A percentile compares a stretch with the other conserved stretches of the same genome.
phyloP scores from a whole-genome alignment of 2,797 vertebrate genomes.

The Lates japonicus region DNA sequence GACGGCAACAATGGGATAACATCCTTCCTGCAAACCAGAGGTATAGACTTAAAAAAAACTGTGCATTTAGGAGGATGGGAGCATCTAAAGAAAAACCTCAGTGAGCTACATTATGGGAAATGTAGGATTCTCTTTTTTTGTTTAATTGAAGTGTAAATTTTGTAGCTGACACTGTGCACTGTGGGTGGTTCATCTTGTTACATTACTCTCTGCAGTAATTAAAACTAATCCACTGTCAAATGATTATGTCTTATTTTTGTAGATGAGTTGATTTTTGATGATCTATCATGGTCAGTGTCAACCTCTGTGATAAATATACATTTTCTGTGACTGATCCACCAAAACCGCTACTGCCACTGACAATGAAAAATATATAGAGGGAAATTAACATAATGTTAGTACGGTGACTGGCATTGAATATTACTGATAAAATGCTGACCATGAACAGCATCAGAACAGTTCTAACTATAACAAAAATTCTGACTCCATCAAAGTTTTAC shows the following conservation, averaged over 20 bases:
- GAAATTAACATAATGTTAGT: not conserved
- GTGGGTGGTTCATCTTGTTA: not conserved
- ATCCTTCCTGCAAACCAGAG: not conserved
- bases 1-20: too few relatives aligned
- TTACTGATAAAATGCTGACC: not conserved
- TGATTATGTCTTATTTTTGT: not conserved
- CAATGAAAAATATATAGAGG: not conserved
- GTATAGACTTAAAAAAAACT: not conserved
- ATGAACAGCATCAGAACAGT: not conserved
- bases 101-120: not conserved
- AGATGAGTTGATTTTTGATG: not conserved
- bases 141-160: not conserved
- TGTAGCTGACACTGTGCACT: not conserved
- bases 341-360: not conserved
- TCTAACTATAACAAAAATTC: not conserved
- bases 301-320: not conserved
- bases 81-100: not conserved
- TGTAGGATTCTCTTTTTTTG: not conserved
- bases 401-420: not conserved
- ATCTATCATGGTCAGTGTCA: too few relatives aligned
- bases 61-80: not conserved
- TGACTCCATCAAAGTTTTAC: not conserved
- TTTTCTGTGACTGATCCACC: too few relatives aligned
- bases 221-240: not conserved
- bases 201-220: not conserved